Percentiles rank a stretch among this genome's conserved stretches.
Evolutionary conservation across 2,797 vertebrate genomes (phyloP).

Genomic region (Margarornis squamiger): DNA sequence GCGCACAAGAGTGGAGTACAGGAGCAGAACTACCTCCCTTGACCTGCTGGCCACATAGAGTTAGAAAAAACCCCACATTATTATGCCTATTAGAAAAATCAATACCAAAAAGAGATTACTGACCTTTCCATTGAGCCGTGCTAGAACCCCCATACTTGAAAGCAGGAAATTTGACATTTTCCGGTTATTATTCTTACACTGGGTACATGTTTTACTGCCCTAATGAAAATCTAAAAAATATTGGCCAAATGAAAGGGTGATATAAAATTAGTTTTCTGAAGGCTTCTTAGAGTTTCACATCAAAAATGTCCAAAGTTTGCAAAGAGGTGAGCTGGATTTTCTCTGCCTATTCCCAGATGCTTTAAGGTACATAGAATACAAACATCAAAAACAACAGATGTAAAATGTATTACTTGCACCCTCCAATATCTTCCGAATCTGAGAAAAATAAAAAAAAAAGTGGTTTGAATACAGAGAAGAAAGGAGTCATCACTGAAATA

Average conservation of each 20-base stretch:
- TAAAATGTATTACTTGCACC: neutral
- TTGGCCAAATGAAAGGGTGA: neutral
- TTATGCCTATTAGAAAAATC: neutral
- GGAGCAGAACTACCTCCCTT: neutral
- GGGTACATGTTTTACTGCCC: neutral
- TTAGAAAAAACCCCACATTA: neutral
- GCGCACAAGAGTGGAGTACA: accelerated
- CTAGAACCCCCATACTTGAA: neutral
- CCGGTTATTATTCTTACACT: neutral
- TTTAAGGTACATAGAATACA: neutral
- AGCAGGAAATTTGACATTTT: neutral
- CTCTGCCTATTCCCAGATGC: neutral
- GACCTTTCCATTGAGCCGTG: neutral
- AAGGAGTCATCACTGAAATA: neutral
- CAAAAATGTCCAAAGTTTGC: neutral
- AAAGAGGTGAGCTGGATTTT: neutral
- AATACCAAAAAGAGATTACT: neutral
- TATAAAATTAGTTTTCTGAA: neutral
- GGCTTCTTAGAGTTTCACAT: neutral
- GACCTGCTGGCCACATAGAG: neutral
- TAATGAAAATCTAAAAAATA: neutral
- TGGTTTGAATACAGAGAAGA: neutral
- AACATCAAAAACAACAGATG: neutral
- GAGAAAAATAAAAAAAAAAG: accelerated
- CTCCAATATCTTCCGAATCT: neutral